Evolutionary conservation across 2,113 vertebrate species (phyloP).

Genomic region (Ageneiosus marmoratus): DNA sequence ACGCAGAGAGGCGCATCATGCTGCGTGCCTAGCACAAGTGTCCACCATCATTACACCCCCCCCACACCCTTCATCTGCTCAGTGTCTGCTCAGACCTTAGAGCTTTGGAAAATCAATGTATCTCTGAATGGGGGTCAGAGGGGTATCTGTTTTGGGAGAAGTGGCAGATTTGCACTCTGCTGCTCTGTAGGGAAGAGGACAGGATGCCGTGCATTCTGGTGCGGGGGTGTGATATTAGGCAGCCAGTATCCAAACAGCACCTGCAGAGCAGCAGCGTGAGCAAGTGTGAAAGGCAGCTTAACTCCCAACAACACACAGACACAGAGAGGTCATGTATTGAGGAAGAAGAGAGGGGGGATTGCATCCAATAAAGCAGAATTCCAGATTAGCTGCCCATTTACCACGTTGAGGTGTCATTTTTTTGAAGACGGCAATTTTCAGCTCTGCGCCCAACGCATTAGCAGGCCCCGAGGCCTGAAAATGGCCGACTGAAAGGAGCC

Average conservation of each 20-base stretch:
- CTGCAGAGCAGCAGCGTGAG: constrained; percentile 50
- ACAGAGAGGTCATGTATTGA: constrained; percentile 6
- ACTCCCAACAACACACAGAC: constrained; percentile 46
- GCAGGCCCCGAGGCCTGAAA: constrained; percentile 44
- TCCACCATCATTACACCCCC: constrained; percentile 49
- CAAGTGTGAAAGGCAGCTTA: constrained; percentile 54
- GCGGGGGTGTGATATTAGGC: constrained; percentile 75
- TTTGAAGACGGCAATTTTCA: constrained; percentile 54
- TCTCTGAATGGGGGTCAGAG: constrained; percentile 84
- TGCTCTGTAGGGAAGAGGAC: constrained; percentile 72
- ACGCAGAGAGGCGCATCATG: constrained; percentile 60
- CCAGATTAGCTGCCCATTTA: constrained; percentile 50
- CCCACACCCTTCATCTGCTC: constrained; percentile 40
- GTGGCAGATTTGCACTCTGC: constrained; percentile 84
- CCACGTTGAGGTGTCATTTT: constrained; percentile 56
- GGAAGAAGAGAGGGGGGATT: neutral
- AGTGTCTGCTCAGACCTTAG: too few species aligned
- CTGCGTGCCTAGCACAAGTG: constrained; percentile 64
- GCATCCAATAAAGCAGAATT: constrained; percentile 29
- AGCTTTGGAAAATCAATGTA: constrained; percentile 77
- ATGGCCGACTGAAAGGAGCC: constrained; percentile 39
- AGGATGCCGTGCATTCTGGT: constrained; percentile 78
- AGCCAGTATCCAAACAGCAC: constrained; percentile 71
- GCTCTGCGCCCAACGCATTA: constrained; percentile 30
- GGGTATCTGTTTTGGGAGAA: constrained; percentile 80